Evolutionary conservation across 1,140 invertebrate species (phyloP), one percentile per base, ranked within the genome.

Genomic region (Camponotus vicinus): DNA sequence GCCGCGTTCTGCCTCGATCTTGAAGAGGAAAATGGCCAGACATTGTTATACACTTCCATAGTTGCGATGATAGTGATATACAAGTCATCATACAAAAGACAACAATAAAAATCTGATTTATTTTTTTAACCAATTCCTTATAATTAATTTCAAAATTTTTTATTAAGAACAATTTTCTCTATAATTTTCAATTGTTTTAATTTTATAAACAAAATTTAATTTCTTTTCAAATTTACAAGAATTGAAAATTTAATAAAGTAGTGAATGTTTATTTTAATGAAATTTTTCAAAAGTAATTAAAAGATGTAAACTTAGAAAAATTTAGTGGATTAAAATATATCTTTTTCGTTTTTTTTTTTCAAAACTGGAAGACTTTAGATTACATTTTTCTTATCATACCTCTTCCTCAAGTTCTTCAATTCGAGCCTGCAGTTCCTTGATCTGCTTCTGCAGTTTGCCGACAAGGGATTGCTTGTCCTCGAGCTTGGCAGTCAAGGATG

Each of bases 351-450:
- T 2, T 40, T 4, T 7, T 18, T 42, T 76, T 61, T 21, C 59
- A 1, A 57, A 76, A 40, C 18, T 11, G n/a, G 4, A 0, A 21
- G 4, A 3, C 3, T 42, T 18, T n/a, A 42, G 0, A 70, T 27
- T 3, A 11, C 5, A 6, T 11, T 83, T 34, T 49, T 57, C 70
- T 77, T 77, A 3, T 49, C 21, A 70, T 75, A 67, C 94, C 96
- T 99, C 99, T 94, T 99, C 99, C 95, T 99, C 99, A 91, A 99
- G 96, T 96, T 99, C 99, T 95, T 99, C 98, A 94, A 99, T 99
- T 94, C 99, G 97, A 91, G 98, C 98, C 95, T 99, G 98, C 89
- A 99, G 97, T 97, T 99, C 99, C 97, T 99, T 99, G 96, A 99
- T 99, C 96, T 99, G 99, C 96, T 99, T 99, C 96, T 99, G 98